Conservation (phyloP, 2,113 vertebrate species). For the Carassius carassius region DNA sequence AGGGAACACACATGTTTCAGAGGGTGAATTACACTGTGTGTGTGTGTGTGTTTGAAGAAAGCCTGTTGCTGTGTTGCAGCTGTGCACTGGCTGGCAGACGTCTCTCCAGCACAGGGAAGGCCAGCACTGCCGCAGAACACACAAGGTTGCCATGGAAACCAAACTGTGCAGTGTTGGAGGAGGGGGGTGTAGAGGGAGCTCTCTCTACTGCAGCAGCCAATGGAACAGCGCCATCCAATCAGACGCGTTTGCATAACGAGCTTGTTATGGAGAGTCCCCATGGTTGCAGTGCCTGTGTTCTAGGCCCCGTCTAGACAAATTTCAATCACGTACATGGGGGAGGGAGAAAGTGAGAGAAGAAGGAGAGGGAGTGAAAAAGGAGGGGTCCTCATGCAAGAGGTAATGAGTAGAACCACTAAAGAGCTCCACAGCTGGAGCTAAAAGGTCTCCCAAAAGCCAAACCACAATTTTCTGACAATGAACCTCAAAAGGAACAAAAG, state of each 20-base stretch:
- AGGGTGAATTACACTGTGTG: not conserved
- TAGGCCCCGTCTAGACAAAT: conserved; percentile 80
- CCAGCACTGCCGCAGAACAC: conserved; percentile 77
- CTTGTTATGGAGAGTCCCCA: conserved; percentile 78
- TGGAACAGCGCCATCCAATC: conserved; percentile 79
- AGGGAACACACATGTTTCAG: conserved; percentile 2
- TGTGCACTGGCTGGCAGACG: conserved; percentile 47
- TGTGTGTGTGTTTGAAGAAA: conserved; percentile 24
- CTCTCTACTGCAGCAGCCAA: conserved; percentile 70
- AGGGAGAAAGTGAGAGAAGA: conserved; percentile 52
- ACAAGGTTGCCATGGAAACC: conserved; percentile 81
- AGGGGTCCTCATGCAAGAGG: not conserved
- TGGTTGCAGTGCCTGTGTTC: conserved; percentile 73
- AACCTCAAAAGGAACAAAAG: not conserved
- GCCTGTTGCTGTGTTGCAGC: conserved; percentile 49
- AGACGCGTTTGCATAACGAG: conserved; percentile 81
- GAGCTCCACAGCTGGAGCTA: conserved; percentile 31
- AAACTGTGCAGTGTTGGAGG: conserved; percentile 76
- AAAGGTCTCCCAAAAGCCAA: conserved; percentile 36
- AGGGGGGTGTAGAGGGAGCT: conserved; percentile 1
- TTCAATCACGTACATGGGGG: conserved; percentile 75
- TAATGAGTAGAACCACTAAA: conserved; percentile 28
- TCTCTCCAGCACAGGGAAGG: conserved; percentile 72
- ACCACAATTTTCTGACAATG: not conserved
- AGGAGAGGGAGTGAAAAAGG: not conserved